A percentile compares a stretch with the other conserved stretches of the same genome.
Conservation (phyloP, 2,113 vertebrate genomes). For the Australoheros scitulus region DNA sequence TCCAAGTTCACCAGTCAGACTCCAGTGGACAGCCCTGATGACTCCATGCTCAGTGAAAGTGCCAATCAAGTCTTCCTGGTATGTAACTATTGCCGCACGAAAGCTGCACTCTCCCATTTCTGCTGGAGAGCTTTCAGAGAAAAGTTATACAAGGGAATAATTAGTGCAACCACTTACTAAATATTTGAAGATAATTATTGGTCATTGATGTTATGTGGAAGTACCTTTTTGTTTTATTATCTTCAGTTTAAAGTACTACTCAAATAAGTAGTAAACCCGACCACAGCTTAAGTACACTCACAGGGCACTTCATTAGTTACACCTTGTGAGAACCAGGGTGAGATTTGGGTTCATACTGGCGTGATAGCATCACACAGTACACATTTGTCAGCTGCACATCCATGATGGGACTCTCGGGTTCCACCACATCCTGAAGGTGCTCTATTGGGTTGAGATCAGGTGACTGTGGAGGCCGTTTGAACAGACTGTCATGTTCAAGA, state of each 20-base stretch:
- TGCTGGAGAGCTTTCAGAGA: not conserved
- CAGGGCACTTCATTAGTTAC: not conserved
- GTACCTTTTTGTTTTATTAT: not conserved
- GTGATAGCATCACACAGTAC: not conserved
- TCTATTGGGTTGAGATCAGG: not conserved
- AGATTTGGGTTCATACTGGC: not conserved
- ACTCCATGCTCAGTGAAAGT: constrained; percentile 98
- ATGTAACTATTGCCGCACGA: constrained; percentile 45
- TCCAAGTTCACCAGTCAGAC: constrained; percentile 99
- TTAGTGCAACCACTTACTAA: not conserved
- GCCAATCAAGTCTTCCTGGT: constrained; percentile 99
- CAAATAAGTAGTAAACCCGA: not conserved
- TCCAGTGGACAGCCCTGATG: constrained; percentile 97
- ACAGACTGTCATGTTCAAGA: too few species aligned
- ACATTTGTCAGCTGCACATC: not conserved
- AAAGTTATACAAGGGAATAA: not conserved
- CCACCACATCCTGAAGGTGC: not conserved
- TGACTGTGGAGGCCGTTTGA: too few species aligned
- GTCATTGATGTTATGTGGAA: not conserved
- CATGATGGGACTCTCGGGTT: fast-evolving
- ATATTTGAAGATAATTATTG: not conserved
- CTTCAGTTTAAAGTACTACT: not conserved
- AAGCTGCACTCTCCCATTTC: not conserved
- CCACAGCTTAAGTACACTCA: not conserved
- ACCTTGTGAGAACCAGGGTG: not conserved